Evolutionary conservation across 2,888 invertebrate genomes (phyloP), one percentile per base, ranked within the genome.

Genomic region (Frankliniella intonsa): DNA sequence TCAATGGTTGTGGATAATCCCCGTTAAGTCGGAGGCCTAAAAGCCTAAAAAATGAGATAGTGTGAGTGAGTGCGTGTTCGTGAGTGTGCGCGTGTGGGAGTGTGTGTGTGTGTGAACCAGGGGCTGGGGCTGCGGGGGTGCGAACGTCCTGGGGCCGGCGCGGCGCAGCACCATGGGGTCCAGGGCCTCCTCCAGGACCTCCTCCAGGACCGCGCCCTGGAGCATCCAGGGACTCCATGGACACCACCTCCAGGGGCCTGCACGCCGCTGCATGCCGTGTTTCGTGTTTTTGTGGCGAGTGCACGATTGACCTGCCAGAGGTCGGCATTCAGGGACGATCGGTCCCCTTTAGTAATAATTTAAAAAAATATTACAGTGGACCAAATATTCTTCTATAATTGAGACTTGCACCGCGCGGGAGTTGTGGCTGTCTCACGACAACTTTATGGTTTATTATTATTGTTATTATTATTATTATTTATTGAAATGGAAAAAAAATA

Each of bases 321-420:
- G 69, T 76, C 69, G 12, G 25, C 25, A 25, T 22, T 25, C 38
- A 3, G 69, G 69, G 69, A 76, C 69, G 25, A 76, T 22, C 25
- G 69, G 22, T 76, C 69, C 69, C 38, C 69, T 76, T 76, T 76
- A 76, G 69, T 76, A 76, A 76, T 76, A 76, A 76, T 55, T 55
- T 14, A 25, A 12, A 76, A 69, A 76, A 76, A 76, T 76, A 76
- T 76, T 76, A 76, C 22, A 76, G 69, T 76, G 69, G 69, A 76
- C 69, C 69, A 76, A 76, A 76, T 76, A 76, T 76, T 76, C 69
- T 76, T 76, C 25, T 76, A 38, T 38, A 25, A 76, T 76, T 76
- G 69, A 22, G 69, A 76, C 69, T 76, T 76, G 69, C 69, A 22
- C 25, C 69, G 25, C 69, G 19, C 17, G 19, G 69, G 69, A 76